Evolutionary conservation across 2,888 invertebrate genomes (phyloP), one percentile per base, ranked within the genome.

Genomic region (Cephalotes varians): DNA sequence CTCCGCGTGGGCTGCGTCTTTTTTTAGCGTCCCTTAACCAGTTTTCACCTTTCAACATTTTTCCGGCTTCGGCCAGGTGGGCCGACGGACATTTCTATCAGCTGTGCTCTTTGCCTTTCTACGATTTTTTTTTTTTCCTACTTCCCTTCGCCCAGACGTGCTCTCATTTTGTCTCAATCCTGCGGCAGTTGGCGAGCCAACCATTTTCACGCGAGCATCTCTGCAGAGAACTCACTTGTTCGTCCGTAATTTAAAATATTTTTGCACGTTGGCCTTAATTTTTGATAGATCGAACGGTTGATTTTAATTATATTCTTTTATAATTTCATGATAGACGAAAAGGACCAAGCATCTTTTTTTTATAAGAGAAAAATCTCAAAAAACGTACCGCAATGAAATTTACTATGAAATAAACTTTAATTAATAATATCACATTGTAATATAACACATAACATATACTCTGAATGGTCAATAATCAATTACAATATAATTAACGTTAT

Each of bases 21-120:
- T 84, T 89, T 90, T 83, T 77, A 67, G 58, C 86, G 81, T 86
- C 86, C 87, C 86, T 84, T 86, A 56, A 84, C 84, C 83, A 85
- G 87, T 85, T 85, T 86, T 69, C 82, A 65, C 65, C 58, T n/a
- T n/a, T 76, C 64, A 56, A 40, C 34, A 25, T 67, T 79, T 84
- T 88, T 81, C 71, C 74, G 84, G 65, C 56, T 58, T 49, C 80
- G 49, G 69, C 58, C 74, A 47, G 80, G 67, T 31, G 49, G 72
- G 47, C 10, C 18, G 49, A 40, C 12, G 21, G 40, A 28, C 15
- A 12, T 54, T 81, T 25, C 37, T 76, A 56, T 44, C 34, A 54
- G 69, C 25, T 47, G 28, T 56, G 40, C 47, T 72, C 25, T 37
- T 9, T 31, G 37, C 15, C 9, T 37, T 31, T 51, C 28, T 73